phyloP scores from a whole-genome alignment of 2,888 invertebrate species.

The Oscheius sp. region DNA sequence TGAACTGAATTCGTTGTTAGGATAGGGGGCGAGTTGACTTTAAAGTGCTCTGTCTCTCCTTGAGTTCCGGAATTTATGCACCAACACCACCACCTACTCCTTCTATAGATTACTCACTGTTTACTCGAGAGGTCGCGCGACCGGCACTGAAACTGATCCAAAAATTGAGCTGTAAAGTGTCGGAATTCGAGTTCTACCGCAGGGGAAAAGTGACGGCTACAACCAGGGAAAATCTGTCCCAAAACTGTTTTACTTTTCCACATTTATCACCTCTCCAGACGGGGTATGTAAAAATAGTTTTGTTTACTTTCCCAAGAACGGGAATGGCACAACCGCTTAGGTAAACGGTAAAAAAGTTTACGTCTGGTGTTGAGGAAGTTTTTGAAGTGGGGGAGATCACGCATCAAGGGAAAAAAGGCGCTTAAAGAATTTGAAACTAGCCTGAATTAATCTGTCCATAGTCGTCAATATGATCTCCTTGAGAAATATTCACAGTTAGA shows the following conservation, averaged over 20 bases:
- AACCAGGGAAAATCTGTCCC: no score
- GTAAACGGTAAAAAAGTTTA: constrained; percentile 11
- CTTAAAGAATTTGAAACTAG: background rate
- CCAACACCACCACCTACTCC: constrained; percentile 36
- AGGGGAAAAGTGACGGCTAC: background rate
- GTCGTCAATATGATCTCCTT: constrained; percentile 34
- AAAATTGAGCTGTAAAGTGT: background rate
- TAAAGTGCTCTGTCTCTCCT: constrained; percentile 22
- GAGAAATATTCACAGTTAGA: constrained; percentile 30
- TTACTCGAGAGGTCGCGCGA: constrained; percentile 31
- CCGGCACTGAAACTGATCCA: background rate
- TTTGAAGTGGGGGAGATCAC: background rate
- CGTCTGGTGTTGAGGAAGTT: background rate
- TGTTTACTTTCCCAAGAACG: constrained; percentile 17
- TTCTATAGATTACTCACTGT: constrained; percentile 34
- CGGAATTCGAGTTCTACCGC: background rate
- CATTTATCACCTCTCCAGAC: background rate
- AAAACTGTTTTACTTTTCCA: background rate
- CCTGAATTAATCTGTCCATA: constrained; percentile 33
- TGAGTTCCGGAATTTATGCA: constrained; percentile 32
- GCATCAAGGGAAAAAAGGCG: background rate
- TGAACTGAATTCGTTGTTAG: constrained; percentile 16
- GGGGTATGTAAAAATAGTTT: background rate
- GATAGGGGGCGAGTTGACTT: constrained; percentile 4
- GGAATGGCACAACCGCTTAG: constrained; percentile 13